Conservation (phyloP, 2,888 invertebrate genomes). For the Acleris holmiana region DNA sequence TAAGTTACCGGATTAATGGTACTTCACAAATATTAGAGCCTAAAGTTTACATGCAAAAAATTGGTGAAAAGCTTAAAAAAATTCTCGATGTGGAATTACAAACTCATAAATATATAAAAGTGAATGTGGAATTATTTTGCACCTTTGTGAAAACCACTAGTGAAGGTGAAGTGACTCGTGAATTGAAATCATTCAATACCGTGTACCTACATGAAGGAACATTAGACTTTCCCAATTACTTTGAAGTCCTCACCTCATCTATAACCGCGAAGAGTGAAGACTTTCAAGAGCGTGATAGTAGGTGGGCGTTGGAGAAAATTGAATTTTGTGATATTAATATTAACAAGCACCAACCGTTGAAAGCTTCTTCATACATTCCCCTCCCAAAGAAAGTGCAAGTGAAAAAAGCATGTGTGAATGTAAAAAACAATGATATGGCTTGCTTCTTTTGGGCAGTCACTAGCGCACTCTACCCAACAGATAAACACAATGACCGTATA, state of each 20-base stretch:
- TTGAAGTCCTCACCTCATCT: not conserved
- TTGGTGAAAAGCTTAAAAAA: not conserved
- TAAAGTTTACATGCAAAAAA: conserved; percentile 8
- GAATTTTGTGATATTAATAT: conserved; percentile 24
- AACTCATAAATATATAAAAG: conserved; percentile 6
- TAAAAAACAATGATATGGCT: conserved; percentile 10
- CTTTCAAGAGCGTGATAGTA: conserved; percentile 33
- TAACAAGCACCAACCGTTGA: not conserved
- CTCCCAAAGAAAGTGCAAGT: conserved; percentile 2
- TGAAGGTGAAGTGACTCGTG: conserved; percentile 22
- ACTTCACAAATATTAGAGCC: conserved; percentile 3
- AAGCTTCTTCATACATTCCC: conserved; percentile 3
- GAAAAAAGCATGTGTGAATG: conserved; percentile 17
- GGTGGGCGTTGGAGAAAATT: conserved; percentile 33
- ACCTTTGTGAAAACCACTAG: not conserved
- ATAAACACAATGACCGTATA: conserved; percentile 5
- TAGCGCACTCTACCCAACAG: no score
- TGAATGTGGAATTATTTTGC: conserved; percentile 3
- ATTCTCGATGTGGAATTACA: not conserved
- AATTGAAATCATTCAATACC: conserved; percentile 34
- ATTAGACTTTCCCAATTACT: not conserved
- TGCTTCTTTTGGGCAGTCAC: no score
- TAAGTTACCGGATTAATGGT: conserved; percentile 3
- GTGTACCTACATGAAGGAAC: conserved; percentile 4
- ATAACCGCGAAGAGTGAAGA: conserved; percentile 28